These are phyloP conservation scores for Diplolepis rosae DNA, from an alignment of 2,888 invertebrate species.

Conservation along the genomic window DNA sequence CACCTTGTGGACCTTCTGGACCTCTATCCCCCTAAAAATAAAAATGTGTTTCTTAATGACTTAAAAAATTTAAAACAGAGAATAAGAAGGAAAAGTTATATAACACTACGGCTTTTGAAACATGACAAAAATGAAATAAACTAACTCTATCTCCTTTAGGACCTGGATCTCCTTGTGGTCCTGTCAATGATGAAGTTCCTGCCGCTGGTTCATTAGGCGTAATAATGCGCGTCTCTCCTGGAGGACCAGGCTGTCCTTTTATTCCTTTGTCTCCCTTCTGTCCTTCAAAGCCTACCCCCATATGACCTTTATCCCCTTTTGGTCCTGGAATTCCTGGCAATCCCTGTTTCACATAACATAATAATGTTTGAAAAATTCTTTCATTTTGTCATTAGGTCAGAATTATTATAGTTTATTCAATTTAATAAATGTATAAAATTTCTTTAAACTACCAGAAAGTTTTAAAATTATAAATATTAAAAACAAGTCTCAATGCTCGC, in stretches of 20 bases:
- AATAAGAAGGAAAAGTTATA: not conserved
- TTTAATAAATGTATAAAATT: no score
- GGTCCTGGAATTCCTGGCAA: constrained; percentile 81
- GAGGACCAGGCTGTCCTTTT: constrained; percentile 79
- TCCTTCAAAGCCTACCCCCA: constrained; percentile 79
- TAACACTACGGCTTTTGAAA: not conserved
- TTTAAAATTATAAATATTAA: no score
- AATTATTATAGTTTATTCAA: no score
- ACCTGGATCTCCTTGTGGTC: constrained; percentile 74
- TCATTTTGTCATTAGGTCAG: no score
- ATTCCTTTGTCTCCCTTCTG: constrained; percentile 78
- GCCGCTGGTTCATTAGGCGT: constrained; percentile 73
- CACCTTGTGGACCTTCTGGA: constrained; percentile 81
- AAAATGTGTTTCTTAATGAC: constrained; percentile 12
- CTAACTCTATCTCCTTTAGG: constrained; percentile 80
- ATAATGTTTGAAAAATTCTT: no score
- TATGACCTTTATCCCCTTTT: constrained; percentile 81
- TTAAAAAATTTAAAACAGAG: no score
- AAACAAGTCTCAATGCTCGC: no score
- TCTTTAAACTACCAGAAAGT: no score
- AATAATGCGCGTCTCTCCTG: constrained; percentile 71
- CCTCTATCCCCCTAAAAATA: constrained; percentile 65
- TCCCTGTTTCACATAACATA: constrained; percentile 75
- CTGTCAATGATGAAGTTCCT: constrained; percentile 56
- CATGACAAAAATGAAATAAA: constrained; percentile 58